Conservation (phyloP, 2,113 vertebrate species). For the Thermophis baileyi region DNA sequence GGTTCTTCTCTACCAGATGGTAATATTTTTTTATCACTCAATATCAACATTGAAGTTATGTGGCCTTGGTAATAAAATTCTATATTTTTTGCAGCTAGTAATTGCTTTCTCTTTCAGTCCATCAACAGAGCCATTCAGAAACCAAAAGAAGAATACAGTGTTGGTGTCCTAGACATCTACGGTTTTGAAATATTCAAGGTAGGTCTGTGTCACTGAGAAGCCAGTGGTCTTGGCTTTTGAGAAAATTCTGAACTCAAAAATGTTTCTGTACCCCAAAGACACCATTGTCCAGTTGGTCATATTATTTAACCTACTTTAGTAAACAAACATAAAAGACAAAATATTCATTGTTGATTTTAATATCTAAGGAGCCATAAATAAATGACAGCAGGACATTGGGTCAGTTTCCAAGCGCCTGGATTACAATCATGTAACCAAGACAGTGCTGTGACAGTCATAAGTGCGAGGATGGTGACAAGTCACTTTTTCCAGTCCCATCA, state of each 20-base stretch:
- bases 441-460: background rate
- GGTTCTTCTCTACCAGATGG: background rate
- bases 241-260: background rate
- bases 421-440: background rate
- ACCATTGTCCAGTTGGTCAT: background rate
- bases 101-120: constrained; percentile 78
- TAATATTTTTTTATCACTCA: background rate
- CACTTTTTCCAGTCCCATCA: background rate
- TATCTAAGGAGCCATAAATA: background rate
- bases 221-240: background rate
- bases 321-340: background rate
- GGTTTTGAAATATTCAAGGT: constrained; percentile 99
- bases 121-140: constrained; percentile 95
- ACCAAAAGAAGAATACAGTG: constrained; percentile 85
- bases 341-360: background rate
- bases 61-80: background rate
- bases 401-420: background rate
- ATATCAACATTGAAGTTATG: background rate
- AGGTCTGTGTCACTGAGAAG: background rate
- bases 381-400: background rate
- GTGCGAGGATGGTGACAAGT: background rate
- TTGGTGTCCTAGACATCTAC: constrained; percentile 94
- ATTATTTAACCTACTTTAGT: background rate
- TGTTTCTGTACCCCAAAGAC: background rate
- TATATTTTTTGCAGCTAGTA: background rate